Evolutionary conservation across 2,797 vertebrate species (phyloP), one percentile per base, ranked within the genome.

Genomic region (Erpetoichthys calabaricus): DNA sequence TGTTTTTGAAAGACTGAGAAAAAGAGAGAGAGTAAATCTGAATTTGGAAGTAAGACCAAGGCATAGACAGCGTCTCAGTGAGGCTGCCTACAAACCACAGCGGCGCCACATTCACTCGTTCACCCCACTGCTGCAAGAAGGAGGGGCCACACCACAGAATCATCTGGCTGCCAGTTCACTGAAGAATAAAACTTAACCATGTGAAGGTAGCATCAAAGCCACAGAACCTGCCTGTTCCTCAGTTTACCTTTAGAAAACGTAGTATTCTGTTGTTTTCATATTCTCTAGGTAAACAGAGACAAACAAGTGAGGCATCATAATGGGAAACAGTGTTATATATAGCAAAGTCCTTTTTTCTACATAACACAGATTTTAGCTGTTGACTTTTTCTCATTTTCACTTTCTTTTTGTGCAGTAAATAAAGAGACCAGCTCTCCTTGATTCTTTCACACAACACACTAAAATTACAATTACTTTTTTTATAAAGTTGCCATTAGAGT

Each of bases 1-100:
- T 41, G 55, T 65, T 73, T 64, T 63, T 51, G 58, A 64, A 70
- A 60, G 67, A 70, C 63, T 59, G 70, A 47, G 60, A 70, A 66
- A 66, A 52, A 62, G 63, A 63, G 62, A 68, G 62, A 61, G 53
- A 74, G 70, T 75, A 70, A 73, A 51, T 62, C 5, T 75, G 67
- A 73, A 78, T 75, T 79, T n/a, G 82, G 84, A 86, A 87, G 84
- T 85, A 86, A 82, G 67, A 69, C 70, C 70, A 75, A 80, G 80
- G 79, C 80, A 73, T 78, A 81, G 76, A 75, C 79, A 75, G 80
- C 80, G 80, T 82, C 78, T 81, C 73, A 64, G 71, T 76, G 74
- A 82, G 78, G 80, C 74, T 74, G 75, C 78, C 77, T 65, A 60
- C 81, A 82, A 82, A 85, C 80, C 80, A 82, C 78, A 77, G 70